Evolutionary conservation across 1,140 invertebrate genomes (phyloP).

Genomic region (Bradysia coprophila): DNA sequence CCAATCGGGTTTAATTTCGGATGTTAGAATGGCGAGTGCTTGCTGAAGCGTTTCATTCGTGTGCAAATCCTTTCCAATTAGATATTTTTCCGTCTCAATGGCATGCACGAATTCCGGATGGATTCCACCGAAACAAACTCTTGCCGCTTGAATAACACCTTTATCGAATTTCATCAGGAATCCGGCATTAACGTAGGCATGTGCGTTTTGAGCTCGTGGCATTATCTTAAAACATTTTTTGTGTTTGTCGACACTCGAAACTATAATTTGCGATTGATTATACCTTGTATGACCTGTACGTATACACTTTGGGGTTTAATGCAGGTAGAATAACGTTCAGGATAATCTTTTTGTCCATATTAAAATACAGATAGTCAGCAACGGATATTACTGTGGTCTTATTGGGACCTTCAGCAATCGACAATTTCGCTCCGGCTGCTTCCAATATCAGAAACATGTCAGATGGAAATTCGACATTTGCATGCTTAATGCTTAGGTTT

Average conservation of each 20-base stretch:
- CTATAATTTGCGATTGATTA: neutral
- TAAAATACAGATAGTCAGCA: slow-evolving; percentile 2
- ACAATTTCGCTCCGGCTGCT: slow-evolving; percentile 36
- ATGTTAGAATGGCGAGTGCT: slow-evolving; percentile 33
- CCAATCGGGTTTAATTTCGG: slow-evolving; percentile 40
- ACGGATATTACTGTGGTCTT: slow-evolving; percentile 17
- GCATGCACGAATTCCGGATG: slow-evolving; percentile 51
- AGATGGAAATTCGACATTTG: slow-evolving; percentile 48
- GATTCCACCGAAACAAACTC: slow-evolving; percentile 48
- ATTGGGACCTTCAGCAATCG: slow-evolving; percentile 8
- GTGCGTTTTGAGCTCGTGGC: slow-evolving; percentile 61
- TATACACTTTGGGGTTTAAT: neutral
- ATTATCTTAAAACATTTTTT: too few relatives aligned
- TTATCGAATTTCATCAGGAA: slow-evolving; percentile 30
- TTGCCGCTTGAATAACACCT: slow-evolving; percentile 9
- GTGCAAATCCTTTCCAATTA: slow-evolving; percentile 31
- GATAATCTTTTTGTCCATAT: slow-evolving; percentile 3
- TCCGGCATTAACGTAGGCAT: slow-evolving; percentile 66
- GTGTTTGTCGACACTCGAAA: too few relatives aligned
- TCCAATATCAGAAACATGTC: slow-evolving; percentile 50
- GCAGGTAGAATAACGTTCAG: slow-evolving; percentile 3
- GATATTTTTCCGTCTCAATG: slow-evolving; percentile 37
- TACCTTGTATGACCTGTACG: slow-evolving; percentile 25
- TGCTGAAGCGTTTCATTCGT: slow-evolving; percentile 26
- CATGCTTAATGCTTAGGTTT: slow-evolving; percentile 66